Conservation (phyloP, 2,797 vertebrate species). For the Saxicola maurus region DNA sequence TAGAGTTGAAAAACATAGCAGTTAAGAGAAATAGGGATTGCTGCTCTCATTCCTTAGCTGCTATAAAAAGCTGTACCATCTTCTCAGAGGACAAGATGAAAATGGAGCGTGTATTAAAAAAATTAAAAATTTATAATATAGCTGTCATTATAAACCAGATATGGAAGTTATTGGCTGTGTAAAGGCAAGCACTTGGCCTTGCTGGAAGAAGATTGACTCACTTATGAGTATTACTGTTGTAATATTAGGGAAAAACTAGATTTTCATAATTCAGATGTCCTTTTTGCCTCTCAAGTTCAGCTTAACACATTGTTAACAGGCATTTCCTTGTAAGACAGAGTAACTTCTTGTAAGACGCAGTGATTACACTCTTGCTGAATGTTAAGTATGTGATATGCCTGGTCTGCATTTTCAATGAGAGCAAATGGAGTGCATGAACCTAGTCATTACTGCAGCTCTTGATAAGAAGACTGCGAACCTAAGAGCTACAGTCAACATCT, state of each 20-base stretch:
- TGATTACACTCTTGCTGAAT: conserved; percentile 25
- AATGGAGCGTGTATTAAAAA: conserved; percentile 25
- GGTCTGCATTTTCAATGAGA: conserved; percentile 48
- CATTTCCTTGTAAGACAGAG: conserved; percentile 30
- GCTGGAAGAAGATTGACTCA: background rate
- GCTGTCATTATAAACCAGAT: background rate
- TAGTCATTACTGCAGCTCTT: conserved; percentile 8
- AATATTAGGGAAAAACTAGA: background rate
- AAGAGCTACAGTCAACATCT: background rate
- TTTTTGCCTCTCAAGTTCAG: conserved; percentile 19
- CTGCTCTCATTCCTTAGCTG: background rate
- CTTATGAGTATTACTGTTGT: background rate
- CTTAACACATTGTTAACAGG: conserved; percentile 32
- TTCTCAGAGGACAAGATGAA: conserved; percentile 24
- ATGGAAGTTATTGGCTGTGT: background rate
- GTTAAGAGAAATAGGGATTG: background rate
- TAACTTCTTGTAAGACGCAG: background rate
- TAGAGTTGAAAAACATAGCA: background rate
- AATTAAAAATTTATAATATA: background rate
- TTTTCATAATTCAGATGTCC: conserved; percentile 41
- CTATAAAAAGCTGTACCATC: background rate
- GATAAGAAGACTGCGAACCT: conserved; percentile 34
- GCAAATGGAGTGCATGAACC: conserved; percentile 48
- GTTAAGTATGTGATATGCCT: conserved; percentile 19
- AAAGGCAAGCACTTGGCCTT: background rate